Evolutionary conservation across 64 coral and sea anemone species (phyloP).

Genomic region (Catalaphyllia jardinei): DNA sequence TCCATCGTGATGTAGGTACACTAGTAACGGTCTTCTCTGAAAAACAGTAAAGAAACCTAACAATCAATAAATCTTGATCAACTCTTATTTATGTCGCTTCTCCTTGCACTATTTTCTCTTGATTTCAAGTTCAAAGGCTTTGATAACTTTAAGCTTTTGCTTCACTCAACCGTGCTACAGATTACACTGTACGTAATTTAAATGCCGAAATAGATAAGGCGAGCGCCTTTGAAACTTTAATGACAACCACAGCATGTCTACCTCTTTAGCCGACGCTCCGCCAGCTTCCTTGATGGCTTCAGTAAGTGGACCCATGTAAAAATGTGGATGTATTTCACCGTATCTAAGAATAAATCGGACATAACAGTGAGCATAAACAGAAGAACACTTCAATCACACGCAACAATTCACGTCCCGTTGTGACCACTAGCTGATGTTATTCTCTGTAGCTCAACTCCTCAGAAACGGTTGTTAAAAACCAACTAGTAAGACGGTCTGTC

Average conservation of each 20-base stretch:
- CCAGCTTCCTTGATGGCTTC: conserved; percentile 93
- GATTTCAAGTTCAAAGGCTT: not conserved
- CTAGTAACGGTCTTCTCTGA: conserved; percentile 84
- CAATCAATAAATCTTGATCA: not conserved
- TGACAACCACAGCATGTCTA: conserved; percentile 3
- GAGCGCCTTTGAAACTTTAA: too few species aligned
- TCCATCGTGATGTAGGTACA: conserved; percentile 95
- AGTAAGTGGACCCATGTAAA: conserved; percentile 94
- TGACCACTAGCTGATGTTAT: too few species aligned
- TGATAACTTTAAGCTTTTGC: too few species aligned
- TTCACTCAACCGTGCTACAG: too few species aligned
- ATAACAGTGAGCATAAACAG: too few species aligned
- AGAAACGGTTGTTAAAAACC: too few species aligned
- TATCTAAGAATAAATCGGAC: conserved; percentile 48
- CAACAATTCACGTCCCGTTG: too few species aligned
- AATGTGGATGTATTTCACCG: conserved; percentile 89
- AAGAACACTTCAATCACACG: too few species aligned
- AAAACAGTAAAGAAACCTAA: conserved; percentile 5
- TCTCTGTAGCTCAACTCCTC: too few species aligned
- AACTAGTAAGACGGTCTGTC: too few species aligned
- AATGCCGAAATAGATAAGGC: too few species aligned
- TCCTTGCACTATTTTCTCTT: not conserved
- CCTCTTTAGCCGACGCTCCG: conserved; percentile 88
- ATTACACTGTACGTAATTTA: too few species aligned
- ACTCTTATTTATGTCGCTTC: not conserved